A percentile compares a stretch with the other conserved stretches of the same genome.
Conservation (phyloP, 2,113 vertebrate genomes). For the Pampusana beccarii region DNA sequence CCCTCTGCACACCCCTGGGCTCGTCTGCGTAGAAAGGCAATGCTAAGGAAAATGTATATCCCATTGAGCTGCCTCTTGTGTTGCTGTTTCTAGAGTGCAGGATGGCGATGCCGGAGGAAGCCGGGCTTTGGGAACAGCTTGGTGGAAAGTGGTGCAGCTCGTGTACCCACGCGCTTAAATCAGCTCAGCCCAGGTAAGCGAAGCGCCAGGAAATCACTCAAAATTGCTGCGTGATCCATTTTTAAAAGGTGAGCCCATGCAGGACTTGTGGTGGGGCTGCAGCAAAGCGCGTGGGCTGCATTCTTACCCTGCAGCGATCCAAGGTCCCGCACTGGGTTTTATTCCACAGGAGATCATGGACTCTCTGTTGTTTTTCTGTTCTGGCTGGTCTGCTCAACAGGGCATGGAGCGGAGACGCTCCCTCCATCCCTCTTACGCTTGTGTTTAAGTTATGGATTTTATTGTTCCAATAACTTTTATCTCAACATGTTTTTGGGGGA, state of each 20-base stretch:
- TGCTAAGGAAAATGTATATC: background rate
- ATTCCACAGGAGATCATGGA: background rate
- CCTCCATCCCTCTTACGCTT: background rate
- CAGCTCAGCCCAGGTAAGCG: background rate
- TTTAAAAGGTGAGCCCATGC: background rate
- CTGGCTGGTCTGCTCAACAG: background rate
- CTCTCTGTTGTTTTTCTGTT: background rate
- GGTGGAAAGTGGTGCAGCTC: background rate
- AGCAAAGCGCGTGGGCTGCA: background rate
- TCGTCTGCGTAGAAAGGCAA: background rate
- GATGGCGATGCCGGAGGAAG: fast-evolving
- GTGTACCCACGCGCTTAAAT: fast-evolving
- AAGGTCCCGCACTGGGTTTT: background rate
- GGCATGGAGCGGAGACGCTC: background rate
- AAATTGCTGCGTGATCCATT: background rate
- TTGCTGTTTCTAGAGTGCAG: background rate
- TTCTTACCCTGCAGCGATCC: background rate
- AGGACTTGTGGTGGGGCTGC: background rate
- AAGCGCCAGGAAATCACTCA: background rate
- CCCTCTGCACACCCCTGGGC: too few species aligned
- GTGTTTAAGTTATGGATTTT: constrained; percentile 26
- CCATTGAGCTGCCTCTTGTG: background rate
- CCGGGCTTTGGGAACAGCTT: background rate
- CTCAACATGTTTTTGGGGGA: background rate
- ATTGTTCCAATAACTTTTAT: constrained; percentile 46